Evolutionary conservation across 2,797 vertebrate genomes (phyloP), one percentile per base, ranked within the genome.

Genomic region (Syndactyla subalaris): DNA sequence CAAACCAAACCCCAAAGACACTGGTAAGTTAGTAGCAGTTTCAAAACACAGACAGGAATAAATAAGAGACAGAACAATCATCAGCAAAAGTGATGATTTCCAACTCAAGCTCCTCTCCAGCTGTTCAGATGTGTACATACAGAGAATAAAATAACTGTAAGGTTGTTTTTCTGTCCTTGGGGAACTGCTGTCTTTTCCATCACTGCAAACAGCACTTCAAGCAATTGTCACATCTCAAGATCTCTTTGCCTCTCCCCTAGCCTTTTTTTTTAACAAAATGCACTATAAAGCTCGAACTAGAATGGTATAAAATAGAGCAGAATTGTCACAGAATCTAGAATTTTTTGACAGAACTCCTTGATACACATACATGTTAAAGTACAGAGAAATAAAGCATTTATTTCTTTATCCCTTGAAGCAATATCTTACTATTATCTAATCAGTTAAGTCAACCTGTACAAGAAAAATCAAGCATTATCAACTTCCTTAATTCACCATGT

Each of bases 161-260:
- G 74, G 73, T 58, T 91, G 48, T 67, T 93, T 65, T 87, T 59
- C 72, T 84, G 85, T 95, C 95, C 94, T 86, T 52, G 20, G 88
- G 92, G 93, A 96, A 59, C 72, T 88, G 39, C 90, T 97, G 96
- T 97, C 97, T 96, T 95, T 93, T 94, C 95, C 85, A 89, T 95
- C 92, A 90, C 62, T 89, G 73, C 74, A 97, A 96, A 96, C 36
- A 91, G 55, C 90, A 94, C 88, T 97, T 94, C 43, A 94, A 96
- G 95, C 51, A 74, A 93, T 21, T 94, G 92, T 81, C 72, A 85
- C 5, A 7, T 93, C 68, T 77, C n/a, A 54, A 93, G 75, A 49
- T 70, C 41, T 90, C 67, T 88, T 63, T 93, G 58, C 65, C 7
- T 66, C 39, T 86, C 52, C 49, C 30, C n/a, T 66, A 55, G 67